These are phyloP conservation scores for Sebastes itinus DNA, from an alignment of 2,797 vertebrate genomes.

Conservation along the genomic window DNA sequence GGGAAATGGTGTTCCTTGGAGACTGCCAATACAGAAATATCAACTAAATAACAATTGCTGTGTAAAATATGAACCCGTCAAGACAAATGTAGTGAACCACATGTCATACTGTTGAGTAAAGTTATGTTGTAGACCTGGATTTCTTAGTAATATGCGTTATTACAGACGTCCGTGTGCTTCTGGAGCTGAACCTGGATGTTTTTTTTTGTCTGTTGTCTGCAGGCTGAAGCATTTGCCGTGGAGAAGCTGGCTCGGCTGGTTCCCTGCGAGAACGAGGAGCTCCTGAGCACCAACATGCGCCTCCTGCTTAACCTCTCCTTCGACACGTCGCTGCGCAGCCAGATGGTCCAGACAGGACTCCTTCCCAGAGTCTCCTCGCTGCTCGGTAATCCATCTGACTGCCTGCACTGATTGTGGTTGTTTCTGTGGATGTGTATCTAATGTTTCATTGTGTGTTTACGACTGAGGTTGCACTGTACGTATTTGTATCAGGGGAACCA, in stretches of 20 bases:
- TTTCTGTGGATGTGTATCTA: background rate
- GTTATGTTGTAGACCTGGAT: background rate
- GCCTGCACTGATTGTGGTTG: background rate
- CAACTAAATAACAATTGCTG: background rate
- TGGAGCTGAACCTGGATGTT: background rate
- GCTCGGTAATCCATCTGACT: conserved; percentile 80
- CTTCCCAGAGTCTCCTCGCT: conserved; percentile 89
- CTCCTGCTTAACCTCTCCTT: conserved; percentile 94
- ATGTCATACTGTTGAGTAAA: background rate
- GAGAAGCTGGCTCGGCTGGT: conserved; percentile 92
- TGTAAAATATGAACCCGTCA: background rate
- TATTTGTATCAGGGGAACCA: background rate
- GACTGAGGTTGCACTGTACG: background rate
- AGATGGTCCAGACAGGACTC: conserved; percentile 93
- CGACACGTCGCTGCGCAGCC: conserved; percentile 89
- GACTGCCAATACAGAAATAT: background rate
- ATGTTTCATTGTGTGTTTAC: background rate
- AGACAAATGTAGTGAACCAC: background rate
- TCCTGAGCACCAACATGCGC: conserved; percentile 88
- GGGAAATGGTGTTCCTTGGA: background rate
- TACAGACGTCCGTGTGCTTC: background rate
- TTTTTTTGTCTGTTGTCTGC: background rate
- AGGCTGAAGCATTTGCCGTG: conserved; percentile 90
- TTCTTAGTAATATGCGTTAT: background rate
- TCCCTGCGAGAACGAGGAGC: conserved; percentile 89